Conservation (phyloP, 2,797 vertebrate genomes). For the Myotis findleyi region DNA sequence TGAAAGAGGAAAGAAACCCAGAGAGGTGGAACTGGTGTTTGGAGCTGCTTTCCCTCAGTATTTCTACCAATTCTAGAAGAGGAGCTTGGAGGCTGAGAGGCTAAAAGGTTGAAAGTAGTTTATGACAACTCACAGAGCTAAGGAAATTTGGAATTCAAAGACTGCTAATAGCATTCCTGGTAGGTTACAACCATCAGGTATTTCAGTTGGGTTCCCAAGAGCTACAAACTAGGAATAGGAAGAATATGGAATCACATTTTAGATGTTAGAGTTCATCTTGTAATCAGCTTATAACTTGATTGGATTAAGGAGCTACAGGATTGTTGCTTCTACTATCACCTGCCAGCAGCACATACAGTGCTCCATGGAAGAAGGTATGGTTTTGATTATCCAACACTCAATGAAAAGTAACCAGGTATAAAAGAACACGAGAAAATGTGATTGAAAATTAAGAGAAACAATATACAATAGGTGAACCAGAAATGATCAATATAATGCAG, state of each 20-base stretch:
- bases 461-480: neutral
- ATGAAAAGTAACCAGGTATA: constrained; percentile 2
- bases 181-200: neutral
- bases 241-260: neutral
- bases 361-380: no score
- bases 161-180: neutral
- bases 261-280: neutral
- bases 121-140: neutral
- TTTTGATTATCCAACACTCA: neutral
- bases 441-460: neutral
- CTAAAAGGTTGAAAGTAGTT: neutral
- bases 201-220: neutral
- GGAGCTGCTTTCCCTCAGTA: neutral
- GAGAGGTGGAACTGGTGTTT: neutral
- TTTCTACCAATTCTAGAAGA: neutral
- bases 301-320: neutral
- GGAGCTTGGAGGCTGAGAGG: neutral
- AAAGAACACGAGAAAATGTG: neutral
- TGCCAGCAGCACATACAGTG: neutral
- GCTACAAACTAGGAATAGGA: neutral
- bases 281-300: neutral
- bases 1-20: neutral
- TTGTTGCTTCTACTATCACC: neutral
- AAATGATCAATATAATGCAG: neutral
- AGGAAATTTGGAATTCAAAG: neutral